These are phyloP conservation scores for Pelmatolapia mariae DNA, from an alignment of 2,113 vertebrate genomes.

Conservation along the genomic window DNA sequence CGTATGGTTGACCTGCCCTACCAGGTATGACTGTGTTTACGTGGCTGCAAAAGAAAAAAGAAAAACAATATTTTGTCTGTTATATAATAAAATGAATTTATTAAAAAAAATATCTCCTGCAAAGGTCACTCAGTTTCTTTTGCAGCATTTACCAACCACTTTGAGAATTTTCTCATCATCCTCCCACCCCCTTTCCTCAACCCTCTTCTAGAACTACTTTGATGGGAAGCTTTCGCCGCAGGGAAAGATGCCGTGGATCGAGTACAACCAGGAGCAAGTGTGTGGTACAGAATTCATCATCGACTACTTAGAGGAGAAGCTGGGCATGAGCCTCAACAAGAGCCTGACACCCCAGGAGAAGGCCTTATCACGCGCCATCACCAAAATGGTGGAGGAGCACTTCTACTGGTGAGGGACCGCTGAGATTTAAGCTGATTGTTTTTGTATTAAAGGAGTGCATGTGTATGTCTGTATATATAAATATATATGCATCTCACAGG, in stretches of 20 bases:
- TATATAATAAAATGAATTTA: background rate
- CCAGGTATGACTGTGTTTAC: slow-evolving; percentile 73
- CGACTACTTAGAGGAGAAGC: slow-evolving; percentile 94
- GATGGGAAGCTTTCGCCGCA: slow-evolving; percentile 96
- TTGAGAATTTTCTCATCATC: background rate
- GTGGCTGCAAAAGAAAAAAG: background rate
- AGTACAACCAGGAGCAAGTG: slow-evolving; percentile 92
- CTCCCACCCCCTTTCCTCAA: background rate
- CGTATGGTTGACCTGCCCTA: slow-evolving; percentile 97
- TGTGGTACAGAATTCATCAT: slow-evolving; percentile 95
- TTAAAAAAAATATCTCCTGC: background rate
- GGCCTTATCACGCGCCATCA: slow-evolving; percentile 88
- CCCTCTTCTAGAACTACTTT: slow-evolving; percentile 86
- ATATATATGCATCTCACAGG: slow-evolving; percentile 63
- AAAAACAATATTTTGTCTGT: background rate
- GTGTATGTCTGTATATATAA: background rate
- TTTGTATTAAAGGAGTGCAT: background rate
- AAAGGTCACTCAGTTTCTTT: background rate
- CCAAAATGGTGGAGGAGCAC: slow-evolving; percentile 98
- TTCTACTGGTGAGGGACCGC: slow-evolving; percentile 89
- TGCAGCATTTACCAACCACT: background rate
- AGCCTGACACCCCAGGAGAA: slow-evolving; percentile 85
- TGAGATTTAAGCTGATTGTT: background rate
- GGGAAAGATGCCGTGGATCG: slow-evolving; percentile 99
- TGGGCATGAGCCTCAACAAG: slow-evolving; percentile 90